A percentile compares a stretch with the other conserved stretches of the same genome.
phyloP scores from a whole-genome alignment of 2,888 invertebrate genomes.

The Tortrix viridana region DNA sequence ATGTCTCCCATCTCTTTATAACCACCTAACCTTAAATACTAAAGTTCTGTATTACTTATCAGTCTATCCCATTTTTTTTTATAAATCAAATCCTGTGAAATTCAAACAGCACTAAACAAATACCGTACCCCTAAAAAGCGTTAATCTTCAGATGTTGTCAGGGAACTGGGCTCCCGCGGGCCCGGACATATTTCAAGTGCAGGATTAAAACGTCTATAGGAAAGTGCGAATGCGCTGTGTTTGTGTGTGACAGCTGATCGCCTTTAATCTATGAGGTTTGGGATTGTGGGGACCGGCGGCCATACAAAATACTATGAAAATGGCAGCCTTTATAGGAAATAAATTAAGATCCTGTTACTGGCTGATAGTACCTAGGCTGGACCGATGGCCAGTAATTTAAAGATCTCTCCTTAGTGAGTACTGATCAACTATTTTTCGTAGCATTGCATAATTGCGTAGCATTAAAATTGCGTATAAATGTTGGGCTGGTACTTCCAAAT shows the following conservation, averaged over 20 bases:
- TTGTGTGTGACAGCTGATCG: constrained; percentile 75
- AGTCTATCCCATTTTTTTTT: not conserved
- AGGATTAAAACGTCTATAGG: constrained; percentile 75
- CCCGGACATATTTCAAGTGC: constrained; percentile 79
- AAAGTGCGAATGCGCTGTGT: constrained; percentile 78
- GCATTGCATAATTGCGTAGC: too few species aligned
- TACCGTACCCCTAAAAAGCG: constrained; percentile 56
- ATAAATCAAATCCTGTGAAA: constrained; percentile 8
- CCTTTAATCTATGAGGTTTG: constrained; percentile 64
- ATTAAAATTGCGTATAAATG: too few species aligned
- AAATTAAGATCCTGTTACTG: too few species aligned
- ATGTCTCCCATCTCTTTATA: too few species aligned
- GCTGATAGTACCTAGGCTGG: too few species aligned
- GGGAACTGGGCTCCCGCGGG: constrained; percentile 63
- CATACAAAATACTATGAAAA: constrained; percentile 11
- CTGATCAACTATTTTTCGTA: too few species aligned
- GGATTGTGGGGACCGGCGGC: constrained; percentile 17
- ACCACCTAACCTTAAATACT: too few species aligned
- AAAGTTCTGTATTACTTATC: too few species aligned
- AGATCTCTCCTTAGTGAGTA: too few species aligned
- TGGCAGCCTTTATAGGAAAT: not conserved
- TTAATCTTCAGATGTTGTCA: constrained; percentile 70
- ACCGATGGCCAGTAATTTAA: too few species aligned
- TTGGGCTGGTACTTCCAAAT: too few species aligned
- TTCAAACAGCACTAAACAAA: constrained; percentile 47